Evolutionary conservation across 2,888 invertebrate species (phyloP).

Genomic region (Eurytoma adleriae): DNA sequence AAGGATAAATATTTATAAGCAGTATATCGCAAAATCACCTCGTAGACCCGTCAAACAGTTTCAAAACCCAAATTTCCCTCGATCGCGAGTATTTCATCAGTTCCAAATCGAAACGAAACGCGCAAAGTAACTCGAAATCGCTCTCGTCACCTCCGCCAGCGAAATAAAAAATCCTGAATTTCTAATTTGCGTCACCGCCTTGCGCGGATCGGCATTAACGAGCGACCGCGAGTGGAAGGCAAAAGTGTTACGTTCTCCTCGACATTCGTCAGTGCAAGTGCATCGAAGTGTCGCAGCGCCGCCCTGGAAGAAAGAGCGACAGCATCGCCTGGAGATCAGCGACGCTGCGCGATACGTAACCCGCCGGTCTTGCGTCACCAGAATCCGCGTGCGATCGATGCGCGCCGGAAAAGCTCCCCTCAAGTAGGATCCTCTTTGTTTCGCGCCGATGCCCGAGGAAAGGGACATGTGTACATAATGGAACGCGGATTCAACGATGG

Average conservation of each 20-base stretch:
- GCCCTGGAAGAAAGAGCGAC: too few species aligned
- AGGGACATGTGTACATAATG: slow-evolving; percentile 35
- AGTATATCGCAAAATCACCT: too few species aligned
- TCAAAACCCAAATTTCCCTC: too few species aligned
- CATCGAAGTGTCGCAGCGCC: slow-evolving; percentile 25
- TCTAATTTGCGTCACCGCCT: background rate
- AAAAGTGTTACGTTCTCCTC: slow-evolving; percentile 52
- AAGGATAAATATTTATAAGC: too few species aligned
- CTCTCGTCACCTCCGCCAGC: too few species aligned
- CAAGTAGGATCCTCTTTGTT: background rate
- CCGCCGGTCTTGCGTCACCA: slow-evolving; percentile 28
- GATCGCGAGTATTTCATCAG: too few species aligned
- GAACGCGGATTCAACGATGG: slow-evolving; percentile 55
- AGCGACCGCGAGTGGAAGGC: slow-evolving; percentile 18
- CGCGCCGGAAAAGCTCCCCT: background rate
- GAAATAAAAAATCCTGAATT: too few species aligned
- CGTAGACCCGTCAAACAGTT: too few species aligned
- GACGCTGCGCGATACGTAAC: too few species aligned
- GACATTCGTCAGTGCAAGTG: slow-evolving; percentile 42
- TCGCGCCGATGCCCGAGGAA: background rate
- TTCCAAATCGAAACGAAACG: too few species aligned
- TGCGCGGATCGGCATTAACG: background rate
- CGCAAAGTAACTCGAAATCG: too few species aligned
- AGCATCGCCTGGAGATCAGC: too few species aligned
- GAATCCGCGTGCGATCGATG: background rate